Percentiles rank a stretch among this genome's conserved stretches.
These are phyloP conservation scores for Entomobrya multifasciata DNA, from an alignment of 2,888 invertebrate species.

Conservation along the genomic window DNA sequence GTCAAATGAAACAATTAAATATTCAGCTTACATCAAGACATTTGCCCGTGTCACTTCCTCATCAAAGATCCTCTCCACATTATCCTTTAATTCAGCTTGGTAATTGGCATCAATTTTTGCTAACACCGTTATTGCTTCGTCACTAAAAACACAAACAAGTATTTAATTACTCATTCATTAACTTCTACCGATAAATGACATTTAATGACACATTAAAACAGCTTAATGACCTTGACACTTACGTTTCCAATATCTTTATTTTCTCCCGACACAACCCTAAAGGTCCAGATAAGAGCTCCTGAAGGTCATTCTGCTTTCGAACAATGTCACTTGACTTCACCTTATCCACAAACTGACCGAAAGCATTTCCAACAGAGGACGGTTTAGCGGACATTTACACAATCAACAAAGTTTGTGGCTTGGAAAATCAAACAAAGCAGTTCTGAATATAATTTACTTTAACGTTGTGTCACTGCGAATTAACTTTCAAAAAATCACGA, in stretches of 20 bases:
- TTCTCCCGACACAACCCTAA: constrained; percentile 72
- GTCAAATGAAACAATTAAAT: neutral
- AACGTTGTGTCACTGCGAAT: no score
- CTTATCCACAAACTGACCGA: constrained; percentile 69
- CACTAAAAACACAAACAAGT: constrained; percentile 46
- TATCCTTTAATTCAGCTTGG: constrained; percentile 21
- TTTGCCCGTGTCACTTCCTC: constrained; percentile 63
- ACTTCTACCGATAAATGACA: no score
- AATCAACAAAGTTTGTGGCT: no score
- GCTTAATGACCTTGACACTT: constrained; percentile 37
- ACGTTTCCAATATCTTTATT: constrained; percentile 69
- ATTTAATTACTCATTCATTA: constrained; percentile 11
- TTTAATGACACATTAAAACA: neutral
- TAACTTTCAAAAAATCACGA: no score
- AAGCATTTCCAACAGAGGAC: neutral
- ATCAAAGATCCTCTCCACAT: constrained; percentile 65
- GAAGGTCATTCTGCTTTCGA: constrained; percentile 64
- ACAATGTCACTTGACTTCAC: constrained; percentile 63
- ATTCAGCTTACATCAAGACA: constrained; percentile 50
- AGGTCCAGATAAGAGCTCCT: constrained; percentile 65
- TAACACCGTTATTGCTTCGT: constrained; percentile 61
- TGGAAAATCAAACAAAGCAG: no score
- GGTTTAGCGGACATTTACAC: constrained; percentile 31
- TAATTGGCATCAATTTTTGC: constrained; percentile 51
- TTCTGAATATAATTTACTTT: no score